A percentile compares a stretch with the other conserved stretches of the same genome.
These are phyloP conservation scores for Metacarcinus magister DNA, from an alignment of 2,888 invertebrate genomes.

Conservation along the genomic window DNA sequence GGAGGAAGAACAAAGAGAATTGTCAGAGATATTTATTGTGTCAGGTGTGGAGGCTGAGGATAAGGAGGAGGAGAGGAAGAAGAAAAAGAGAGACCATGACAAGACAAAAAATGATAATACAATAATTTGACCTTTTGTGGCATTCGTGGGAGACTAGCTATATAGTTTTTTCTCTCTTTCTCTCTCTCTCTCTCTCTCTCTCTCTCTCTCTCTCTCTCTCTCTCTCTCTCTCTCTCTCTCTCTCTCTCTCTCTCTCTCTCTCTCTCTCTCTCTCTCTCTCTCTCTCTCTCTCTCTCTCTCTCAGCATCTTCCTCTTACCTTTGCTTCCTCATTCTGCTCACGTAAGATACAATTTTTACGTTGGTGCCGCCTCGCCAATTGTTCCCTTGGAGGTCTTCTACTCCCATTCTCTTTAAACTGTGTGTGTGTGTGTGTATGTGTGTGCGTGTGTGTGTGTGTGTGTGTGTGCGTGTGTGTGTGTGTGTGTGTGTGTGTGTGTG, in stretches of 20 bases:
- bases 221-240: too few relatives aligned
- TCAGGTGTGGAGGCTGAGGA: not conserved
- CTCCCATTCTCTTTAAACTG: not conserved
- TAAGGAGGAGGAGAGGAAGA: not conserved
- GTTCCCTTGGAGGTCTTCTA: not conserved
- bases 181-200: not conserved
- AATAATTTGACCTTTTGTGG: not conserved
- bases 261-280: not conserved
- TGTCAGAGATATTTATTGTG: not conserved
- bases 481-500: not conserved
- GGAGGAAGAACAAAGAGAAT: not conserved
- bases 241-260: not conserved
- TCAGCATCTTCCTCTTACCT: not conserved
- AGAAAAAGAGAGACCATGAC: not conserved
- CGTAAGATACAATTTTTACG: constrained; percentile 44
- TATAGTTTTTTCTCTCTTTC: not conserved
- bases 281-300: not conserved
- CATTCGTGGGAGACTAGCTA: not conserved
- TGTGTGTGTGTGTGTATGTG: constrained; percentile 35
- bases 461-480: not conserved
- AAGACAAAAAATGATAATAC: not conserved
- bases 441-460: constrained; percentile 34
- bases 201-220: not conserved
- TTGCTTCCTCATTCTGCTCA: constrained; percentile 39
- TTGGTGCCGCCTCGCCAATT: constrained; percentile 35